phyloP scores from a whole-genome alignment of 2,113 vertebrate species.

The Chlorodrepanis virens region DNA sequence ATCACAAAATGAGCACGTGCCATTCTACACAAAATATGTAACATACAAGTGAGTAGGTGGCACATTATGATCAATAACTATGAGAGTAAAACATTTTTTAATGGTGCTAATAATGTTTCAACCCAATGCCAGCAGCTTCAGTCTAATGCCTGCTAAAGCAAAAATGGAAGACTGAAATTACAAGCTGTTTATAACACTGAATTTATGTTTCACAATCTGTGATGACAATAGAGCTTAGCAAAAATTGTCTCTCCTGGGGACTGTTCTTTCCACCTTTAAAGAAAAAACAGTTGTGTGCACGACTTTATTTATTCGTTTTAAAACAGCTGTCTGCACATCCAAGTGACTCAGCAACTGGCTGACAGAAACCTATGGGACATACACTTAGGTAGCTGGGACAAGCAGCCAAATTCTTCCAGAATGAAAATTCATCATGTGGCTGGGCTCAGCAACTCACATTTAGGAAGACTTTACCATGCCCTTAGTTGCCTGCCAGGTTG shows the following conservation, averaged over 20 bases:
- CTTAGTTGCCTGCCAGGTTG: neutral
- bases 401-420: neutral
- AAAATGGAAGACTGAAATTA: conserved; percentile 63
- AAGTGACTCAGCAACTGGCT: conserved; percentile 55
- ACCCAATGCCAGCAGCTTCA: conserved; percentile 23
- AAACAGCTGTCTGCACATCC: conserved; percentile 25
- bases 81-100: conserved; percentile 25
- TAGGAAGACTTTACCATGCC: neutral
- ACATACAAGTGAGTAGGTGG: neutral
- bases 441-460: neutral
- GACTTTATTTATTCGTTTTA: conserved; percentile 13
- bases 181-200: conserved; percentile 63
- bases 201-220: conserved; percentile 54
- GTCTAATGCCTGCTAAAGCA: conserved; percentile 25
- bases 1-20: neutral
- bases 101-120: conserved; percentile 59
- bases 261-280: conserved; percentile 47
- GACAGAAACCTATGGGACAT: conserved; percentile 26
- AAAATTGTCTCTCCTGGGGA: conserved; percentile 59
- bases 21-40: neutral
- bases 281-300: neutral
- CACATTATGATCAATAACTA: conserved; percentile 36
- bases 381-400: neutral
- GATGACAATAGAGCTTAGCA: conserved; percentile 55
- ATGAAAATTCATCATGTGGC: neutral